Evolutionary conservation across 2,797 vertebrate species (phyloP), one percentile per base, ranked within the genome.

Genomic region (Acrocephalus scirpaceus): DNA sequence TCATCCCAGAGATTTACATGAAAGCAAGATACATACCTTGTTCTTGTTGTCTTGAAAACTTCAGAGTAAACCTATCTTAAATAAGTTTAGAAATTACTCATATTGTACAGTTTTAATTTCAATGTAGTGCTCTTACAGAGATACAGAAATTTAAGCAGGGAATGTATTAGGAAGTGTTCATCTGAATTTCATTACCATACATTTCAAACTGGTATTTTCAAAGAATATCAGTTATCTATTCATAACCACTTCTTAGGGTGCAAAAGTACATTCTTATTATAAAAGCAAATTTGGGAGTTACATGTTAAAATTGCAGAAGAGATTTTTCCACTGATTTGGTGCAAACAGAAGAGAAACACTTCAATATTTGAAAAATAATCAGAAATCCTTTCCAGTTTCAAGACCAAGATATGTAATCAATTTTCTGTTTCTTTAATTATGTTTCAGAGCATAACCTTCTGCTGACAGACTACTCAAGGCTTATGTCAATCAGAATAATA

Each of bases 341-440:
- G 69, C 74, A 88, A 90, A 70, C 48, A 82, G 73, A 92, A 84
- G 25, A 78, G 30, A 83, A 94, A 90, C 70, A 84, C 79, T 95
- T 96, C 57, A 88, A 13, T 90, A 91, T 85, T 92, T 91, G 69
- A 90, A 64, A 95, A 95, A 94, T 88, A 48, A 47, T 81, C 82
- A 67, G 69, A 93, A 95, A 93, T 77, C 34, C 65, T 86, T 96
- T 88, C 83, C 42, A 83, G 25, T 69, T 95, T 90, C 71, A 89
- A 91, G 92, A 79, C 1, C 3, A 47, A 86, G 50, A 83, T 85
- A 83, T 10, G 56, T 81, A 95, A 96, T 96, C 90, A 92, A 95
- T 96, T 95, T 96, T 92, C 58, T 84, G 58, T 92, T 86, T 77
- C 85, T 95, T 97, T 96, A 96, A 96, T 97, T 97, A 94, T 71